Percentiles rank a stretch among this genome's conserved stretches.
Evolutionary conservation across 2,888 invertebrate species (phyloP).

Genomic region (Callosobruchus maculatus): DNA sequence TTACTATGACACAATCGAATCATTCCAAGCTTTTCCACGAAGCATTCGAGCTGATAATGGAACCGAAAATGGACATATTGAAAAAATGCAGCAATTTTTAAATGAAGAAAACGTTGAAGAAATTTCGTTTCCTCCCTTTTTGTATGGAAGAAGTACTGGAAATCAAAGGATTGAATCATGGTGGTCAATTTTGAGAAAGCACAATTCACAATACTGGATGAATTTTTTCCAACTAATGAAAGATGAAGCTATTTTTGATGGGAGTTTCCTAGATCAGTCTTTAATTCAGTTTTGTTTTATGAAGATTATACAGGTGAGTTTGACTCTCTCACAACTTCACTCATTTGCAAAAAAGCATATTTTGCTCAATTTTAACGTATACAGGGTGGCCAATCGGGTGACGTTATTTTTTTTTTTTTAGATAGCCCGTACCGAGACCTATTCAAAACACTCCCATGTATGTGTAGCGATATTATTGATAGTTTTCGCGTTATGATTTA

Average conservation of each 20-base stretch:
- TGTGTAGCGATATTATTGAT: too few species aligned
- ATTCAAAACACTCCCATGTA: too few species aligned
- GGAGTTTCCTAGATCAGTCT: slow-evolving; percentile 7
- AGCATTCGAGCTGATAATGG: slow-evolving; percentile 20
- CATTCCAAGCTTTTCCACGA: slow-evolving; percentile 10
- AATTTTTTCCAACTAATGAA: background rate
- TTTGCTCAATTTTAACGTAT: too few species aligned
- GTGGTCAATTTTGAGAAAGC: slow-evolving; percentile 14
- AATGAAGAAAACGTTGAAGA: slow-evolving; percentile 1
- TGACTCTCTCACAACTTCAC: too few species aligned
- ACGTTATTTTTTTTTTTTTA: too few species aligned
- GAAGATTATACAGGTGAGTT: too few species aligned
- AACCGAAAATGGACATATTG: slow-evolving; percentile 18
- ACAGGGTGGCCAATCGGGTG: too few species aligned
- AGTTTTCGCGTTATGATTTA: too few species aligned
- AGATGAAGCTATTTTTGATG: background rate
- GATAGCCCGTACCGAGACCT: too few species aligned
- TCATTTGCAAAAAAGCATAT: too few species aligned
- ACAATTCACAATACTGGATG: background rate
- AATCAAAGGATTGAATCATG: slow-evolving; percentile 20
- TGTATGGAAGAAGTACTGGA: slow-evolving; percentile 16
- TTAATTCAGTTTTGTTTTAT: too few species aligned
- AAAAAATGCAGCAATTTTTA: slow-evolving; percentile 14
- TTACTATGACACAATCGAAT: slow-evolving; percentile 12
- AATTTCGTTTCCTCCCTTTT: slow-evolving; percentile 3